Evolutionary conservation across 2,113 vertebrate genomes (phyloP).

Genomic region (Notechis scutatus): DNA sequence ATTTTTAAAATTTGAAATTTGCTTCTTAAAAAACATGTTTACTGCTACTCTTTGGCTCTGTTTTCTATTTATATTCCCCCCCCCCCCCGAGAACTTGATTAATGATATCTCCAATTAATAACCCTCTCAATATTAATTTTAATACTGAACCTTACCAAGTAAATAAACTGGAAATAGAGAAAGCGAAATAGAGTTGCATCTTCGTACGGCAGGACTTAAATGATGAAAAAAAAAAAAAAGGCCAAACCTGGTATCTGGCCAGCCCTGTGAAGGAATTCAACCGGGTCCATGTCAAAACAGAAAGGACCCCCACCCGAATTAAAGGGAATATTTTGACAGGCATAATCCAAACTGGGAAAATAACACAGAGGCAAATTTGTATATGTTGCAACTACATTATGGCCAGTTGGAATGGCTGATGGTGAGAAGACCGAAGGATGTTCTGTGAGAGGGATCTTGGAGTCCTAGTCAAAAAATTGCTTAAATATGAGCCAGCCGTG

Average conservation of each 20-base stretch:
- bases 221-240: neutral
- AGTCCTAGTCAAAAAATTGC: too few species aligned
- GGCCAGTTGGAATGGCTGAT: neutral
- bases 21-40: neutral
- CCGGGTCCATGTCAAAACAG: neutral
- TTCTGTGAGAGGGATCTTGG: neutral
- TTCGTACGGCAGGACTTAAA: neutral
- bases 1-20: neutral
- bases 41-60: neutral
- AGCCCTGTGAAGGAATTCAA: neutral
- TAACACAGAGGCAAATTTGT: neutral
- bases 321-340: neutral
- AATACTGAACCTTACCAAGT: neutral
- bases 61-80: neutral
- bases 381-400: neutral
- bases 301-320: neutral
- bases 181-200: neutral
- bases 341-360: neutral
- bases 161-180: neutral
- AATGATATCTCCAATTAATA: slow-evolving; percentile 4
- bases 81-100: neutral
- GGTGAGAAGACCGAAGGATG: neutral
- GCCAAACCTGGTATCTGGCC: neutral
- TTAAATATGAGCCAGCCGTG: too few species aligned
- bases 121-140: neutral